Evolutionary conservation across 2,888 invertebrate genomes (phyloP).

Genomic region (Lasius fuliginosus): DNA sequence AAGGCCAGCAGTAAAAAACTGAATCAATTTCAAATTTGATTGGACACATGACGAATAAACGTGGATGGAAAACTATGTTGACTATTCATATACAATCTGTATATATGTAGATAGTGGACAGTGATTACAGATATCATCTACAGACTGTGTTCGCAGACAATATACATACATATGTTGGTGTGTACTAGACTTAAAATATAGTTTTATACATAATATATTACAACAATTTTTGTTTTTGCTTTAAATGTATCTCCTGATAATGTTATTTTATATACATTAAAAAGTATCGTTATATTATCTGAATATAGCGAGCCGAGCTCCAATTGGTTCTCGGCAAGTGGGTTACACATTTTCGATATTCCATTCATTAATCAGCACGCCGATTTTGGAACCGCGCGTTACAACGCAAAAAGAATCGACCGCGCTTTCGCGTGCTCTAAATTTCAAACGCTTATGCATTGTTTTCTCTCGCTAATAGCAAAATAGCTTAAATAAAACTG

Average conservation of each 20-base stretch:
- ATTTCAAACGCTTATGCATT: slow-evolving; percentile 33
- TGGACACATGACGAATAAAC: neutral
- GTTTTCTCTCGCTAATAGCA: slow-evolving; percentile 28
- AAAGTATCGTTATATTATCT: neutral
- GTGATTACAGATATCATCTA: neutral
- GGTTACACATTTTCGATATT: slow-evolving; percentile 28
- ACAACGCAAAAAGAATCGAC: slow-evolving; percentile 36
- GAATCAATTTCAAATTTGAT: neutral
- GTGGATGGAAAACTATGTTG: neutral
- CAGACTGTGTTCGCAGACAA: neutral
- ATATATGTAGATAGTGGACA: neutral
- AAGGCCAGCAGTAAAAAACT: neutral
- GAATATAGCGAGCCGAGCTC: neutral
- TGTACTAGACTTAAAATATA: neutral
- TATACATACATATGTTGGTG: neutral
- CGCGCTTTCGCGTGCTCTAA: slow-evolving; percentile 32
- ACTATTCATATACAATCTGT: neutral
- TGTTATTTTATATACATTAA: neutral
- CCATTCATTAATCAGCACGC: slow-evolving; percentile 35
- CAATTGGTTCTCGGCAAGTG: neutral
- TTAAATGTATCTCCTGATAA: neutral
- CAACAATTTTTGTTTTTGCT: neutral
- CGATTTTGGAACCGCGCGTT: slow-evolving; percentile 17
- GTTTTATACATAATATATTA: neutral
- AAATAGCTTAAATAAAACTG: slow-evolving; percentile 47